A percentile compares a stretch with the other conserved stretches of the same genome.
Evolutionary conservation across 1,140 invertebrate genomes (phyloP).

Genomic region (Eumaeus atala): DNA sequence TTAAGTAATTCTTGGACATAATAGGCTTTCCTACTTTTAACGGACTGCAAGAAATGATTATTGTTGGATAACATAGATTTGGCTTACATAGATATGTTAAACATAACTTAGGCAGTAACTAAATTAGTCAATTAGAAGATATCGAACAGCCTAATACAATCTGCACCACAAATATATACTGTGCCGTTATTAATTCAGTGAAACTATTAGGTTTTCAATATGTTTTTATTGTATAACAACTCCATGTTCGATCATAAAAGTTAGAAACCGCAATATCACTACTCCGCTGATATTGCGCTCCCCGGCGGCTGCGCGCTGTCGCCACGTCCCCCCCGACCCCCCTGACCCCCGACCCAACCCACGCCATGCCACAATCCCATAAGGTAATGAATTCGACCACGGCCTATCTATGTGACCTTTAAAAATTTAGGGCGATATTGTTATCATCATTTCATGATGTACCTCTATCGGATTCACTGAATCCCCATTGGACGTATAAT

Average conservation of each 20-base stretch:
- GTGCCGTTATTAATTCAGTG: conserved; percentile 15
- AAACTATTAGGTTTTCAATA: conserved; percentile 35
- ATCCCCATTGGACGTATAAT: too few relatives aligned
- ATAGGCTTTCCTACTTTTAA: too few relatives aligned
- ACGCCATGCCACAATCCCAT: conserved; percentile 37
- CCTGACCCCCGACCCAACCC: conserved; percentile 26
- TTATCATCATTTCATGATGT: conserved; percentile 23
- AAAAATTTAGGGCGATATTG: conserved; percentile 56
- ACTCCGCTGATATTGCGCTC: conserved; percentile 62
- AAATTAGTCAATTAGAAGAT: too few relatives aligned
- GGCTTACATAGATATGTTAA: too few relatives aligned
- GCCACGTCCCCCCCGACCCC: conserved; percentile 41
- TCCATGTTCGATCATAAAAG: conserved; percentile 39
- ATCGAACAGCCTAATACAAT: too few relatives aligned
- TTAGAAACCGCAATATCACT: conserved; percentile 64
- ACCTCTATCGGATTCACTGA: not conserved
- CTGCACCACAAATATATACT: too few relatives aligned
- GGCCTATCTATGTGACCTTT: conserved; percentile 52
- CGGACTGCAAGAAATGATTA: too few relatives aligned
- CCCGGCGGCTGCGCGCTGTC: conserved; percentile 39
- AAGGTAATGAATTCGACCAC: conserved; percentile 59
- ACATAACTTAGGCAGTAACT: too few relatives aligned
- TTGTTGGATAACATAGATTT: too few relatives aligned
- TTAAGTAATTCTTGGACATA: too few relatives aligned
- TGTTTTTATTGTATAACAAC: conserved; percentile 37